Evolutionary conservation across 2,113 vertebrate species (phyloP), one percentile per base, ranked within the genome.

Genomic region (Macquaria australasica): DNA sequence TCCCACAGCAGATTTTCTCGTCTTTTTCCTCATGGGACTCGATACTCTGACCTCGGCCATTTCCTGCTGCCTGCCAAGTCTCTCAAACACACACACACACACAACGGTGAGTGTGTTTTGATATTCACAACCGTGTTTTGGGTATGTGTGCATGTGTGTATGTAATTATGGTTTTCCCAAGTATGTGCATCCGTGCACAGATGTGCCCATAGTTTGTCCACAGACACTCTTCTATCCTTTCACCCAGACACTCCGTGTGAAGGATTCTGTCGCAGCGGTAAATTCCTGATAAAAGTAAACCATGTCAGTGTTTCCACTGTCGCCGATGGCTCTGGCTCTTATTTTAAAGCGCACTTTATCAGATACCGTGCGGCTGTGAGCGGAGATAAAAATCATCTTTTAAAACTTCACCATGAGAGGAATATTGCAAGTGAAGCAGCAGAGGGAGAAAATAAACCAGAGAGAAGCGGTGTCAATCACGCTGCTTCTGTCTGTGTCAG

Each of bases 401-500:
- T 89, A 82, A 43, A 80, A 81, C 77, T 78, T 55, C 77, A 37
- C 73, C 79, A 51, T 16, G 81, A 87, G 89, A 77, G 87, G 85
- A 81, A 79, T 69, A 82, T 76, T 91, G 80, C 82, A 82, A 76
- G 62, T 51, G 74, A 88, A 89, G 81, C 71, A 72, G 87, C 88
- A 73, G 86, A 81, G 76, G 37, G 78, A 59, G 87, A 83, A 81
- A 86, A 88, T 66, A 79, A 82, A 84, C 8, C 73, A 63, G 82
- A 58, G 68, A 85, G 81, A 64, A 78, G 72, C 63, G 28, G 64
- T 79, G 93, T 93, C 88, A 82, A 88, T 95, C 91, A 86, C 31
- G n/a, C 63, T 59, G 85, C 85, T 90, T 88, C 89, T 86, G 81
- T 83, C 84, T 82, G 71, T 88, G 91, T 95, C 88, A 88, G 91